Evolutionary conservation across 2,888 invertebrate genomes (phyloP).

Genomic region (Harpalus rufipes): DNA sequence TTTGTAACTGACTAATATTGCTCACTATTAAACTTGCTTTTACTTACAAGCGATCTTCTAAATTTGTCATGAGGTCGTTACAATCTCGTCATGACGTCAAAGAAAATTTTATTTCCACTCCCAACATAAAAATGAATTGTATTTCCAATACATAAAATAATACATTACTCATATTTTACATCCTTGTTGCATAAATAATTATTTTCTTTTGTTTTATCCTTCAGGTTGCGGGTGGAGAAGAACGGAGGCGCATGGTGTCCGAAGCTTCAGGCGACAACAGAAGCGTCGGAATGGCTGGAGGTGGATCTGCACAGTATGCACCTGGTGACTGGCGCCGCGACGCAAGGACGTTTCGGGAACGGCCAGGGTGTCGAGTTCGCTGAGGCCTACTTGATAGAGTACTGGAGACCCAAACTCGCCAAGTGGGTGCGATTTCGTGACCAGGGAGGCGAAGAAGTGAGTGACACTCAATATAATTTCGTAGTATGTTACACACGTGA

Average conservation of each 20-base stretch:
- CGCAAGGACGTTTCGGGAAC: constrained; percentile 95
- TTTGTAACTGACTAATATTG: too few relatives aligned
- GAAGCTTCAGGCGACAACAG: constrained; percentile 87
- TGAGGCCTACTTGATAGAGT: constrained; percentile 90
- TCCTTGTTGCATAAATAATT: background rate
- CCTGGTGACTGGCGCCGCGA: constrained; percentile 90
- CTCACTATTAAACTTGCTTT: too few relatives aligned
- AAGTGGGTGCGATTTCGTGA: constrained; percentile 91
- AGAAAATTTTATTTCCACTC: too few relatives aligned
- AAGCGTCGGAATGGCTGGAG: constrained; percentile 89
- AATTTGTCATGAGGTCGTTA: too few relatives aligned
- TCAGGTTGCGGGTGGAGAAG: constrained; percentile 89
- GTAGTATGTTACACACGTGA: constrained; percentile 52
- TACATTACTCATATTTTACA: background rate
- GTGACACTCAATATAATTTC: constrained; percentile 68
- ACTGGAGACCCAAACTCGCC: constrained; percentile 88
- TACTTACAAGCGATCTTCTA: too few relatives aligned
- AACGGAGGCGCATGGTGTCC: constrained; percentile 97
- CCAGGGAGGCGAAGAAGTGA: constrained; percentile 88
- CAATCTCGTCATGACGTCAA: too few relatives aligned
- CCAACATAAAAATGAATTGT: too few relatives aligned
- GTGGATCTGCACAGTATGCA: constrained; percentile 88
- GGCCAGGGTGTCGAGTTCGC: constrained; percentile 94
- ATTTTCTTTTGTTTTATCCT: constrained; percentile 70
- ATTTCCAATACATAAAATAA: too few relatives aligned